Evolutionary conservation across 2,113 vertebrate genomes (phyloP).

Genomic region (Phalacrocorax aristotelis): DNA sequence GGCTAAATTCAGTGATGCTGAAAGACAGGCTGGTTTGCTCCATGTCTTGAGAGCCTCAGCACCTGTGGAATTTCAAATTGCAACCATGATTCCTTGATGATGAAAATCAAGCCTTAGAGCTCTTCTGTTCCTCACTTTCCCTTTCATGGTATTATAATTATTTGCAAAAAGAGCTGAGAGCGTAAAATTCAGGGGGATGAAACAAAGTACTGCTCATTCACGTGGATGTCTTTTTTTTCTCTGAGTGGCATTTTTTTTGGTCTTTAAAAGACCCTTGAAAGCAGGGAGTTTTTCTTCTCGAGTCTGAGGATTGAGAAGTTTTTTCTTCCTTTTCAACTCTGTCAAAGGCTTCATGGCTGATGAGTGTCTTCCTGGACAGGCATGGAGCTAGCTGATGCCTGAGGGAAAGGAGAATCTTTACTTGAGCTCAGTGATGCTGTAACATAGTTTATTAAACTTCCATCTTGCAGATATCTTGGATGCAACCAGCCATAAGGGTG

Average conservation of each 20-base stretch:
- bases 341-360: background rate
- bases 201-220: background rate
- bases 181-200: background rate
- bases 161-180: background rate
- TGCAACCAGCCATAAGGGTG: background rate
- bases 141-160: background rate
- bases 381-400: background rate
- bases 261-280: background rate
- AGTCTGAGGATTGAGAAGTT: background rate
- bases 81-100: background rate
- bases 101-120: background rate
- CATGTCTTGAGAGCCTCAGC: background rate
- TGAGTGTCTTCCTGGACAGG: background rate
- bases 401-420: background rate
- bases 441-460: background rate
- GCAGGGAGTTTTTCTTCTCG: background rate
- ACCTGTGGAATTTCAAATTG: background rate
- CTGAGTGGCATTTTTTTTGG: background rate
- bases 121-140: background rate
- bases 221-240: background rate
- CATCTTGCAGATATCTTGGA: background rate
- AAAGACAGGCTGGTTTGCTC: background rate
- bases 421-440: background rate
- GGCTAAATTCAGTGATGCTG: conserved; percentile 29
- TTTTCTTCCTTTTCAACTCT: background rate